These are phyloP conservation scores for Amphiprion percula DNA, from an alignment of 2,113 vertebrate species.

Conservation along the genomic window DNA sequence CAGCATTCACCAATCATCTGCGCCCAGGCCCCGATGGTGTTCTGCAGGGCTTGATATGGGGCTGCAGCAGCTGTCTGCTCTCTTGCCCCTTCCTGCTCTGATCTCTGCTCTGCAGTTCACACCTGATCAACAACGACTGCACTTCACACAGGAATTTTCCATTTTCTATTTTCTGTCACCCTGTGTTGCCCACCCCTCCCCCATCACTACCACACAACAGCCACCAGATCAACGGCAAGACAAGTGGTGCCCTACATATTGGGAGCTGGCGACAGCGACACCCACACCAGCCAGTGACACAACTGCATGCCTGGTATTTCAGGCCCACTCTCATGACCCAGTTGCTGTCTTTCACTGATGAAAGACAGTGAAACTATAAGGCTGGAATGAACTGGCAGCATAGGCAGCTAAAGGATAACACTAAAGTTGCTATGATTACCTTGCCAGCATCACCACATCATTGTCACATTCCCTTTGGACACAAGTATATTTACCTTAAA, in stretches of 20 bases:
- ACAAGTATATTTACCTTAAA: not conserved
- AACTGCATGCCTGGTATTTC: constrained; percentile 70
- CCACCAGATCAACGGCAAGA: constrained; percentile 59
- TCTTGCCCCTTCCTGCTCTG: constrained; percentile 69
- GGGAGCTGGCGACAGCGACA: constrained; percentile 56
- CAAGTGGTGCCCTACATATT: constrained; percentile 75
- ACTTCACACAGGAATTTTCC: constrained; percentile 88
- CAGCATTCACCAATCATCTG: too few species aligned
- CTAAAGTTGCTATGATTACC: constrained; percentile 5
- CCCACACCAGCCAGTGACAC: constrained; percentile 58
- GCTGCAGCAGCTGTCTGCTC: constrained; percentile 78
- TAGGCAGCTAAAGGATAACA: constrained; percentile 2
- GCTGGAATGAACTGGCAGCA: not conserved
- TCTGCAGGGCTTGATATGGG: constrained; percentile 56
- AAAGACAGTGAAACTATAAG: constrained; percentile 3
- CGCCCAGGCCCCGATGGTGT: constrained; percentile 63
- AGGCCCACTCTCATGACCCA: constrained; percentile 57
- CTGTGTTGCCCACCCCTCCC: constrained; percentile 26
- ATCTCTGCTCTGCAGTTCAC: constrained; percentile 81
- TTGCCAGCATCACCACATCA: not conserved
- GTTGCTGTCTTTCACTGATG: constrained; percentile 37
- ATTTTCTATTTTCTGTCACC: constrained; percentile 85
- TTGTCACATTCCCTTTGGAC: not conserved
- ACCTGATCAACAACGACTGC: constrained; percentile 85
- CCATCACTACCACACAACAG: constrained; percentile 34